Base-by-base conservation (phyloP, 2,113 vertebrate genomes). In the Piprites chloris region DNA sequence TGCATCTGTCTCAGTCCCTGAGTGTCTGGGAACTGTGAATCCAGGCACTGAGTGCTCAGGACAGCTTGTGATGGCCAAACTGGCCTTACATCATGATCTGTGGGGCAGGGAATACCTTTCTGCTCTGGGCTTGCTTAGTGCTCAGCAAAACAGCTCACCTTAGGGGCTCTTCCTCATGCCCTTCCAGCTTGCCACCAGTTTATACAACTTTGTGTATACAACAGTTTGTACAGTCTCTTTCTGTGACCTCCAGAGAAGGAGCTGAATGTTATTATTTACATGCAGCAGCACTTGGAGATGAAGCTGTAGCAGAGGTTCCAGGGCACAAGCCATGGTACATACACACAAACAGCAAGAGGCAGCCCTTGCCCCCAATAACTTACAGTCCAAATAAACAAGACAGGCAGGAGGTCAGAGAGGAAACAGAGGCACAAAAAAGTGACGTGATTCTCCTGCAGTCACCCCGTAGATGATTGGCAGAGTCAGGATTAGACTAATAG, bases 361-460 rank as follows among this genome's bases (percentile, higher is more conserved):
- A 97, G 91, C 94, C 95, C 96, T 95, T 96, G 95, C 93, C 96
- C 96, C 92, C 94, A 65, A 85, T 96, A 96, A 97, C 94, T 96
- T 96, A 95, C 81, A 91, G 93, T 73, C 95, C 95, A 96, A 96
- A 79, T 19, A 96, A 96, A 96, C 94, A 95, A 86, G 84, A 95
- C 86, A 96, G 47, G 81, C 95, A 92, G 95, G 83, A 96, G 96
- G 95, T 97, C 96, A 97, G 94, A 94, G 95, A 94, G 93, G 94
- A 96, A 96, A 94, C 58, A 93, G 81, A 94, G 95, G 91, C 87
- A 95, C 93, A 85, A 79, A 96, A 89, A 37, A 94, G 95, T 96
- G 96, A 96, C 84, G 87, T 96, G 94, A 97, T 96, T 82, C 62
- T 89, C 93, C 95, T 85, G 89, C 91, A 93, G 93, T 95, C 94